Base-by-base conservation (phyloP, 2,888 invertebrate species). In the Thecocarcelia acutangulata region DNA sequence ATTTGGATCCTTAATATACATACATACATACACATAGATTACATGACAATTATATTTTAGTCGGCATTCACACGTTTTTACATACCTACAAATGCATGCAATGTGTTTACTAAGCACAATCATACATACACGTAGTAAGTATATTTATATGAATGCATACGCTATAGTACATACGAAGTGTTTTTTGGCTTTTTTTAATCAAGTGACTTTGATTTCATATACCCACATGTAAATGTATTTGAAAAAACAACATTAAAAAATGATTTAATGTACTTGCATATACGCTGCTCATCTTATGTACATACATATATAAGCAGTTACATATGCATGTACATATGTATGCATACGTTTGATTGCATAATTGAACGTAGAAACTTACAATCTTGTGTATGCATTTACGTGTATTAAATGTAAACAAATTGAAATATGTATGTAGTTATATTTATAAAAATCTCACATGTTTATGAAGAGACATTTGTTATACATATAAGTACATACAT, bases 141-240 rank as follows among this genome's bases (percentile, higher is more conserved):
- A 37, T 1, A 12, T 56, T 28, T 54, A 6, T 9, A 33, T 15
- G 4, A 8, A 28, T 2, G 21, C 13, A 1, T 33, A 33, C 9
- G 8, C 1, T 33, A 33, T 33, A 24, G n/a, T 6, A 28, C 6
- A 1, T 24, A 28, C 0, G 21, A 2, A 5, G 40, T 17, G 42
- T 19, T 2, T 48, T 76, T 52, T 37, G 33, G 5, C 5, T 56
- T 28, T 64, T 69, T 69, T 61, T 44, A 76, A 61, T 54, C 61
- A 61, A 68, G 28, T 76, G 76, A 69, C 46, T 61, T 69, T 61
- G 68, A 24, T 33, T n/a, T n/a, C n/a, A n/a, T n/a, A n/a, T n/a
- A n/a, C n/a, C n/a, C n/a, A n/a, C n/a, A n/a, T n/a, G n/a, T n/a
- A n/a, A 68, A 44, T 63, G 33, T 28, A 56, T 52, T 59, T 75